phyloP scores from a whole-genome alignment of 2,797 vertebrate species.

The Cygnus olor region DNA sequence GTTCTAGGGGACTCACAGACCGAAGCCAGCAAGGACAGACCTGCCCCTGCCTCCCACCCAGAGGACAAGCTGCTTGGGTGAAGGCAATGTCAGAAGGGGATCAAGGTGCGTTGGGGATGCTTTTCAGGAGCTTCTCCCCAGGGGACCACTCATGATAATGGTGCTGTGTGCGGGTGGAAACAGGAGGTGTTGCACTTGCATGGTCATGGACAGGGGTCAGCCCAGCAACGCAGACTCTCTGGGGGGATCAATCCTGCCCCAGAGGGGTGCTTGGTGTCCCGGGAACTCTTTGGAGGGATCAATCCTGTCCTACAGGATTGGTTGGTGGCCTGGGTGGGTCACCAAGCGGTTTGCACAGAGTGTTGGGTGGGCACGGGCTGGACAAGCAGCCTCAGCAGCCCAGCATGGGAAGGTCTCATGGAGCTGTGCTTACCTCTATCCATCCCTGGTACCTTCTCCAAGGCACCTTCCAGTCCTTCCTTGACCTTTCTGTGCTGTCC shows the following conservation, averaged over 20 bases:
- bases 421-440: not conserved
- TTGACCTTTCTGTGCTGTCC: accelerated
- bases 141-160: not conserved
- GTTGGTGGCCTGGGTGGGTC: not conserved
- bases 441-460: not conserved
- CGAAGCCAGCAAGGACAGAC: not conserved
- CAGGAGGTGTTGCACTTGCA: not conserved
- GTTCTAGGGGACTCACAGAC: not conserved
- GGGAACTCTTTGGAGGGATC: not conserved
- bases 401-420: accelerated
- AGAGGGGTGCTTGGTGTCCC: not conserved
- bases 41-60: not conserved
- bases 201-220: not conserved
- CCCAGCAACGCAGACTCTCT: not conserved
- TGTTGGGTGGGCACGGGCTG: not conserved
- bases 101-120: not conserved
- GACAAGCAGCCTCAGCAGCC: not conserved
- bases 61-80: not conserved
- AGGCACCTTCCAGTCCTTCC: not conserved
- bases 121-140: not conserved
- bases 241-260: not conserved
- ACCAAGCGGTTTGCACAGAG: not conserved
- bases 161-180: accelerated
- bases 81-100: not conserved
- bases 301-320: not conserved